Evolutionary conservation across 2,888 invertebrate species (phyloP).

Genomic region (Polymixis flavicincta): DNA sequence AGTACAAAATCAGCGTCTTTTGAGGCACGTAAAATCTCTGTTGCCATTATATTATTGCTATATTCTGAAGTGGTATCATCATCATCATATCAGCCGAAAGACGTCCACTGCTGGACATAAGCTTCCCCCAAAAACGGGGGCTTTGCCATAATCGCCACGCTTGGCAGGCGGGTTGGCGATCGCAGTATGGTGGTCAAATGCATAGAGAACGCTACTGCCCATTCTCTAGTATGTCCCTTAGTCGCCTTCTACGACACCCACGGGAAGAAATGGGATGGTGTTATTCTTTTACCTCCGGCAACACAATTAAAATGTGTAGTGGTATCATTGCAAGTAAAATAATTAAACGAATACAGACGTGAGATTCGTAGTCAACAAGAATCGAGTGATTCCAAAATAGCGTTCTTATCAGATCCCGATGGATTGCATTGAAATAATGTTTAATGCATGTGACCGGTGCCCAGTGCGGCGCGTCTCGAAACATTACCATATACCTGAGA

Average conservation of each 20-base stretch:
- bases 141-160: no score
- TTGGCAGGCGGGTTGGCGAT: no score
- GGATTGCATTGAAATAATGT: conserved; percentile 52
- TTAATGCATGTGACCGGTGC: conserved; percentile 61
- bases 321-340: not conserved
- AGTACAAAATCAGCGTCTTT: not conserved
- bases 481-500: conserved; percentile 45
- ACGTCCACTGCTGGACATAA: no score
- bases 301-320: no score
- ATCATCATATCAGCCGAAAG: no score
- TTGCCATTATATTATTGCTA: not conserved
- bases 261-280: no score
- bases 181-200: no score
- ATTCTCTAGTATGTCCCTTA: no score
- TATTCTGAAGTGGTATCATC: not conserved
- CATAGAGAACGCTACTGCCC: no score
- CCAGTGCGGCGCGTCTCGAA: conserved; percentile 31
- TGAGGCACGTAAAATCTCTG: not conserved
- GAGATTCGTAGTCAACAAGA: not conserved
- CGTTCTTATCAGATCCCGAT: conserved; percentile 5
- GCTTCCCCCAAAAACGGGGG: no score
- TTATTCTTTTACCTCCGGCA: no score
- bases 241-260: no score
- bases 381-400: conserved; percentile 30
- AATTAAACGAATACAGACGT: not conserved